Evolutionary conservation across 2,797 vertebrate species (phyloP).

Genomic region (Buceros bicornis): DNA sequence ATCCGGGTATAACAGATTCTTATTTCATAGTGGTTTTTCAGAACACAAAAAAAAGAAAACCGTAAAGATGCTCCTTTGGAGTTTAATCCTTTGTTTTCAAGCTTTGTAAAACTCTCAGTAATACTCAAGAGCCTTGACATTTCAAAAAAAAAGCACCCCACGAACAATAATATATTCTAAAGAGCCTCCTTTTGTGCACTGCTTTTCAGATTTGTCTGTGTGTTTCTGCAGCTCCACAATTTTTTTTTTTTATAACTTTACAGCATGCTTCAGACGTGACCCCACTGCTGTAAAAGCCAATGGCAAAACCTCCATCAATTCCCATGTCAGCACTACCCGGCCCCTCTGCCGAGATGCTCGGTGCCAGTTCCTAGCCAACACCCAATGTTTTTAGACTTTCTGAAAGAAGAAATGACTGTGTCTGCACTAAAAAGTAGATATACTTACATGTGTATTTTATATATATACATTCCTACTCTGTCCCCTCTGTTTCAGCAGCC

Average conservation of each 20-base stretch:
- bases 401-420: background rate
- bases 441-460: background rate
- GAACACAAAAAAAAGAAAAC: background rate
- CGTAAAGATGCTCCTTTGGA: constrained; percentile 2
- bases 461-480: background rate
- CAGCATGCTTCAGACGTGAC: background rate
- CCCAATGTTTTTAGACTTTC: background rate
- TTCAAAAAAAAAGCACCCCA: background rate
- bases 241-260: background rate
- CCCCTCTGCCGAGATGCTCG: rapidly evolving
- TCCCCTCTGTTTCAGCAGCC: background rate
- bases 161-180: background rate
- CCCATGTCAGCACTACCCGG: background rate
- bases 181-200: background rate
- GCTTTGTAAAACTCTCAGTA: constrained; percentile 10
- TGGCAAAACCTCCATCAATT: background rate
- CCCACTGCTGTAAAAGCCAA: background rate
- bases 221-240: background rate
- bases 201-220: background rate
- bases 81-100: constrained; percentile 34
- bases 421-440: background rate
- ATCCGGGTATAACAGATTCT: background rate
- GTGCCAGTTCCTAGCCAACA: background rate
- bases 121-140: background rate
- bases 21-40: background rate